Evolutionary conservation across 1,140 invertebrate genomes (phyloP).

Genomic region (Ladona fulva): DNA sequence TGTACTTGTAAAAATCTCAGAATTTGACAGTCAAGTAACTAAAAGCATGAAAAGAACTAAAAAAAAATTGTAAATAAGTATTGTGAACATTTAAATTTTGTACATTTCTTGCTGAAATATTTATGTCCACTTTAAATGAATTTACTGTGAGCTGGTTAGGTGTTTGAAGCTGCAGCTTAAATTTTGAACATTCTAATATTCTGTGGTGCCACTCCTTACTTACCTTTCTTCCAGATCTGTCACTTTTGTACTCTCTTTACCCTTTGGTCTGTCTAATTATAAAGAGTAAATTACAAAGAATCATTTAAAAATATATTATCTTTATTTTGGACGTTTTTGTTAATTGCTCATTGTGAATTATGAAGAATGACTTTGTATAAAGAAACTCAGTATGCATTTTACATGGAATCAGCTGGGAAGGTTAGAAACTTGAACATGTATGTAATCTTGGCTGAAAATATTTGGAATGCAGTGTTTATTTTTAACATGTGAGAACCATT

Average conservation of each 20-base stretch:
- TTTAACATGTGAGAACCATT: neutral
- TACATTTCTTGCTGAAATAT: neutral
- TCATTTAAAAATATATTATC: neutral
- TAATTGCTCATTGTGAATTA: neutral
- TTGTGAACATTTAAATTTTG: neutral
- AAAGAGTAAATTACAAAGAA: neutral
- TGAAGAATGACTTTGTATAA: neutral
- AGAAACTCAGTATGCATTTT: neutral
- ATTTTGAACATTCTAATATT: neutral
- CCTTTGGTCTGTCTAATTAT: neutral
- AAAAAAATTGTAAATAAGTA: neutral
- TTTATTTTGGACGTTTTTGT: neutral
- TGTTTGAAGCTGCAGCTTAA: neutral
- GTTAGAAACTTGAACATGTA: neutral
- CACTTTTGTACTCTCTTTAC: neutral
- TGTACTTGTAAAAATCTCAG: neutral
- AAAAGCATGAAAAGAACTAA: neutral
- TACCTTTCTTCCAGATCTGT: conserved; percentile 4
- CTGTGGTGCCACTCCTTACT: neutral
- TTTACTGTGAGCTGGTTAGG: conserved; percentile 4
- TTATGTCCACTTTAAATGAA: neutral
- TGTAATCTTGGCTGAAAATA: neutral
- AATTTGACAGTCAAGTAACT: neutral
- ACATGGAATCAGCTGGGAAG: neutral
- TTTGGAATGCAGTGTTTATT: neutral